Evolutionary conservation across 2,113 vertebrate genomes (phyloP).

Genomic region (Gadus macrocephalus): DNA sequence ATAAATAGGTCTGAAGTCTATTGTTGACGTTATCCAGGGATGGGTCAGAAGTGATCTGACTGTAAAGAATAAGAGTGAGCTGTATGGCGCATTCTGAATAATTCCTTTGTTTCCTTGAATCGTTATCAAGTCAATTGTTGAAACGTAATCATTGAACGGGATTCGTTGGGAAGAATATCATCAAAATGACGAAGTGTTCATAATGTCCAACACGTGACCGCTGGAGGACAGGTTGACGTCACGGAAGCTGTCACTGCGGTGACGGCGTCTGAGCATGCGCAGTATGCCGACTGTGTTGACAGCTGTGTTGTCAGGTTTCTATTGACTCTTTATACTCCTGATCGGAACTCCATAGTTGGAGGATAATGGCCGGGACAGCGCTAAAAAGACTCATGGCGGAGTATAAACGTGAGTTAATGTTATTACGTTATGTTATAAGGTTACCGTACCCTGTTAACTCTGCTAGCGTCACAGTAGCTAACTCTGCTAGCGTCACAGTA

Average conservation of each 20-base stretch:
- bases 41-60: too few relatives aligned
- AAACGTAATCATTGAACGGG: too few relatives aligned
- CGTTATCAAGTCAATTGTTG: too few relatives aligned
- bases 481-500: not conserved
- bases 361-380: conserved; percentile 63
- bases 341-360: not conserved
- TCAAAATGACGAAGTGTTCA: too few relatives aligned
- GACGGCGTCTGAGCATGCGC: not conserved
- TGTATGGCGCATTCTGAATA: too few relatives aligned
- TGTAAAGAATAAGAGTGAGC: too few relatives aligned
- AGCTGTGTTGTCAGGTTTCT: not conserved
- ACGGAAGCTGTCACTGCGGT: not conserved
- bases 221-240: not conserved
- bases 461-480: not conserved
- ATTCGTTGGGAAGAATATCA: too few relatives aligned
- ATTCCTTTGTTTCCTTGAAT: too few relatives aligned
- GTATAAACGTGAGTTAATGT: conserved; percentile 63
- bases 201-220: not conserved
- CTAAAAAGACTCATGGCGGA: conserved; percentile 70
- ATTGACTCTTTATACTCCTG: not conserved
- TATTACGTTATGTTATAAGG: not conserved
- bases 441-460: not conserved
- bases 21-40: too few relatives aligned
- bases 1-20: too few relatives aligned
- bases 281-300: not conserved